phyloP scores from a whole-genome alignment of 2,113 vertebrate genomes.

The Drymodes brunneopygia region DNA sequence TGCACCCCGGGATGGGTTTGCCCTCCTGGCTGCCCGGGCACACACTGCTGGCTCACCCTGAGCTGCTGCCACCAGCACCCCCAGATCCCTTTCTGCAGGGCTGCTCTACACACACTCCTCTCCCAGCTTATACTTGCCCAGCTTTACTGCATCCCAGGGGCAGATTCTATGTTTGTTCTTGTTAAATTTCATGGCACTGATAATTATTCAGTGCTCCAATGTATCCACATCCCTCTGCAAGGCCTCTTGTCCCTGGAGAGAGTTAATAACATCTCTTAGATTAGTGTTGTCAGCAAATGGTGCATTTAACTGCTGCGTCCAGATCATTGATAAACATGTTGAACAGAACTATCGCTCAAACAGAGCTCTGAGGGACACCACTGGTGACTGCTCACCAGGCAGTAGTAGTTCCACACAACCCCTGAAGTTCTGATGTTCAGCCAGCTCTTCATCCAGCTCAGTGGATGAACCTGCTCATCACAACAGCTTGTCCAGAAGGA shows the following conservation, averaged over 20 bases:
- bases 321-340: not conserved
- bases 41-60: not conserved
- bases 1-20: not conserved
- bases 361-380: not conserved
- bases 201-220: accelerated
- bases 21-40: not conserved
- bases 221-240: not conserved
- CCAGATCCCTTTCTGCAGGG: not conserved
- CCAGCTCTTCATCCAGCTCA: not conserved
- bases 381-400: not conserved
- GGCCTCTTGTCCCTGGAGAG: not conserved
- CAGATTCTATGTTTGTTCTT: not conserved
- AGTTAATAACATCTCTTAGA: not conserved
- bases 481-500: not conserved
- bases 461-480: not conserved
- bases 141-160: not conserved
- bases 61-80: not conserved
- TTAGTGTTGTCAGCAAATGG: accelerated
- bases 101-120: not conserved
- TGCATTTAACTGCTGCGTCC: not conserved
- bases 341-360: not conserved
- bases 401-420: not conserved
- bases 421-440: accelerated
- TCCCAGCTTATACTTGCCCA: accelerated
- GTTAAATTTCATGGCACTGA: not conserved